Evolutionary conservation across 2,888 invertebrate genomes (phyloP).

Genomic region (Blastobasis lacticolella): DNA sequence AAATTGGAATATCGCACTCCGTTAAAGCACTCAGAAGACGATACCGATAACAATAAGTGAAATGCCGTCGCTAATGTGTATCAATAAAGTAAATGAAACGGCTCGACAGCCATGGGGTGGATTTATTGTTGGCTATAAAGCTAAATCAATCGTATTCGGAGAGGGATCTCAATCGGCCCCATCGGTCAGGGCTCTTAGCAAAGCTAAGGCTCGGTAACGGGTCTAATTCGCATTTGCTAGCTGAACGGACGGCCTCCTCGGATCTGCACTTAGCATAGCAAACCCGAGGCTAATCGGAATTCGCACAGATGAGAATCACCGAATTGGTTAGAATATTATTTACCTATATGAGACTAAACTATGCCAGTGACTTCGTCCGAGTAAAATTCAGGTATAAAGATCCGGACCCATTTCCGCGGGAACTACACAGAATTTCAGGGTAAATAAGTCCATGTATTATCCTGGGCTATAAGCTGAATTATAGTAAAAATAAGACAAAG

Average conservation of each 20-base stretch:
- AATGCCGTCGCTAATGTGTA: constrained; percentile 11
- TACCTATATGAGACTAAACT: no score
- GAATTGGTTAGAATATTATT: no score
- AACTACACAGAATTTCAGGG: no score
- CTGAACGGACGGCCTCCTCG: constrained; percentile 17
- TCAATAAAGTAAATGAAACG: constrained; percentile 18
- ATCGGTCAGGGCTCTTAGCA: constrained; percentile 39
- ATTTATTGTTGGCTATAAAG: constrained; percentile 61
- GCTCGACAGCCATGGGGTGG: constrained; percentile 27
- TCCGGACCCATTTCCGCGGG: no score
- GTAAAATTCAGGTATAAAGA: no score
- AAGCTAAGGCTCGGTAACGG: constrained; percentile 26
- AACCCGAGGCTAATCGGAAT: no score
- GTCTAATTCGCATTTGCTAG: constrained; percentile 32
- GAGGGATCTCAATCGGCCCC: constrained; percentile 41
- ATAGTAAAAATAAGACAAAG: no score
- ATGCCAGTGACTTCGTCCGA: no score
- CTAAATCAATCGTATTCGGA: constrained; percentile 55
- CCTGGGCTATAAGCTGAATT: no score
- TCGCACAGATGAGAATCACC: no score
- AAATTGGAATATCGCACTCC: no score
- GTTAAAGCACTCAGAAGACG: neutral
- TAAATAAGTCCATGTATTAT: no score
- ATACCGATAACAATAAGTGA: constrained; percentile 2
- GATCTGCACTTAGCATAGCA: neutral